phyloP scores from a whole-genome alignment of 1,140 invertebrate genomes.

The Argopecten irradians region DNA sequence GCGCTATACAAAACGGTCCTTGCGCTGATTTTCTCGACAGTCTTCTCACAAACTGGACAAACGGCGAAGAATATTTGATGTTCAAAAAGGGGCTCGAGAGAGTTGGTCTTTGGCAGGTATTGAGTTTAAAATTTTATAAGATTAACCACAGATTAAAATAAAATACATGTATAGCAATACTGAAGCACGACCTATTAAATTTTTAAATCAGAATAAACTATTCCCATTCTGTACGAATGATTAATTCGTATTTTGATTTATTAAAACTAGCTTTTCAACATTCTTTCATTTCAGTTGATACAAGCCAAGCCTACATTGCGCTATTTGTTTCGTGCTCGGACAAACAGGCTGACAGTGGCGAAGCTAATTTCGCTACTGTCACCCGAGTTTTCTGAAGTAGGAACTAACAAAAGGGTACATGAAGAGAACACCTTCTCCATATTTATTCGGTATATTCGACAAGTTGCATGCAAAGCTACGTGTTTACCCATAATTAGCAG shows the following conservation, averaged over 20 bases:
- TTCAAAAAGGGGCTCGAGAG: background rate
- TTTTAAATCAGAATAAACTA: no score
- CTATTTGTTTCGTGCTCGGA: background rate
- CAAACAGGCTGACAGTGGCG: conserved; percentile 1
- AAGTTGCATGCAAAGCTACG: conserved; percentile 53
- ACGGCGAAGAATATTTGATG: background rate
- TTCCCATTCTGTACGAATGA: no score
- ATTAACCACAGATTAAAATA: no score
- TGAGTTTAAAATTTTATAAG: no score
- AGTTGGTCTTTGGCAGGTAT: background rate
- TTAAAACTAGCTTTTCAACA: no score
- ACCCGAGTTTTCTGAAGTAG: conserved; percentile 37
- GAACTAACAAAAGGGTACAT: conserved; percentile 24
- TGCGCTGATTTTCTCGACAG: background rate
- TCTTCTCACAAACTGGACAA: background rate
- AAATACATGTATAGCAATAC: no score
- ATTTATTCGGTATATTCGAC: conserved; percentile 45
- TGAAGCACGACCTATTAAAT: no score
- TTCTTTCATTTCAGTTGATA: background rate
- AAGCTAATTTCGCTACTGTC: conserved; percentile 5
- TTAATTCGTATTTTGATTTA: no score
- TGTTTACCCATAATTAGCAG: no score
- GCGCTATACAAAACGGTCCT: conserved; percentile 21
- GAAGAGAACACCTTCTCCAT: no score
- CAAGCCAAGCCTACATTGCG: background rate